Evolutionary conservation across 1,140 invertebrate species (phyloP).

Genomic region (Mamestra configurata): DNA sequence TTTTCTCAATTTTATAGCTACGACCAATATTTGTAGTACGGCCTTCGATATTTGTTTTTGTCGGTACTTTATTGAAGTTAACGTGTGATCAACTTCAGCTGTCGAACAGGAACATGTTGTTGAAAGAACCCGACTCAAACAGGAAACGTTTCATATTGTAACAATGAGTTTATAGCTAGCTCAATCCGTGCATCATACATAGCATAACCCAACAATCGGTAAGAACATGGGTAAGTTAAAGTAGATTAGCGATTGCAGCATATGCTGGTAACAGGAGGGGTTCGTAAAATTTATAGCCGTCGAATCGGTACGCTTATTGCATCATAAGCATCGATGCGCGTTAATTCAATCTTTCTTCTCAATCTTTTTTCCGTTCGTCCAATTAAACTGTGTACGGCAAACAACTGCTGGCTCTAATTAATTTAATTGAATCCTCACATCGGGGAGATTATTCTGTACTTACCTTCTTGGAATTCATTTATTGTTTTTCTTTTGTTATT

Average conservation of each 20-base stretch:
- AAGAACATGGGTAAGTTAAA: constrained; percentile 59
- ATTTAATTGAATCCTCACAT: constrained; percentile 41
- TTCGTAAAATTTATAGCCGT: constrained; percentile 68
- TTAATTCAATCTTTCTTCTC: constrained; percentile 69
- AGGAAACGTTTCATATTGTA: constrained; percentile 40
- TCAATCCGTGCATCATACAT: constrained; percentile 17
- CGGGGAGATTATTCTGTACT: constrained; percentile 10
- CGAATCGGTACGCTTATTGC: constrained; percentile 73
- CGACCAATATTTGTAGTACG: constrained; percentile 15
- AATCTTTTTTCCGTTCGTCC: constrained; percentile 58
- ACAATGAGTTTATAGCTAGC: constrained; percentile 35
- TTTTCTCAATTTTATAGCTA: constrained; percentile 42
- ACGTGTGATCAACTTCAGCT: constrained; percentile 30
- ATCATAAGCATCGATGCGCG: constrained; percentile 70
- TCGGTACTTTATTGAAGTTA: constrained; percentile 33
- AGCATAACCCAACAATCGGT: constrained; percentile 37
- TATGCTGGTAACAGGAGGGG: constrained; percentile 73
- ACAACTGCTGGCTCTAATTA: constrained; percentile 37
- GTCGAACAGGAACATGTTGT: constrained; percentile 35
- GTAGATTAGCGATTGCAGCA: constrained; percentile 69
- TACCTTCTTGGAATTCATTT: background rate
- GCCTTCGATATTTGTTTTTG: constrained; percentile 25
- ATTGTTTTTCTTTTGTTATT: constrained; percentile 11
- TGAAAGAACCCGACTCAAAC: constrained; percentile 26
- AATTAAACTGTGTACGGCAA: constrained; percentile 51